Base-by-base conservation (phyloP, 2,888 invertebrate genomes). In the Chironomus riparius region DNA sequence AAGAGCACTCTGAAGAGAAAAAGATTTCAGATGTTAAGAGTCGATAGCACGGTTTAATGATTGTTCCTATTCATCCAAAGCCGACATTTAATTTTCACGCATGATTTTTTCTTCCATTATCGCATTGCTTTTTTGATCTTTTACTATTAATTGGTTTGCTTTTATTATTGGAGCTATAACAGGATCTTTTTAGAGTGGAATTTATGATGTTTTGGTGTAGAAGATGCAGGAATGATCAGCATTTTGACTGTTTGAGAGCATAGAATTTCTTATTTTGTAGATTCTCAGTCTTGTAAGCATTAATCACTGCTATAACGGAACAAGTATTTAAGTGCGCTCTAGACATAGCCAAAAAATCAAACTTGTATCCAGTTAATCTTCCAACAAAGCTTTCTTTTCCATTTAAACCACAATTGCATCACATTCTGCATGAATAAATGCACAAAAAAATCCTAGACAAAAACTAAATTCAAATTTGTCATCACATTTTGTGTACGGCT, bases 21-120 rank as follows among this genome's bases (percentile, higher is more conserved):
- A 38, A 2, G 10, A 38, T 38, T 38, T 38, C 38, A 38, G 38
- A 38, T 38, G 38, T 38, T 38, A 3, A n/a, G 15, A 62, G 38
- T 72, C 72, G 62, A 72, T 47, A 62, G 61, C 38, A 62, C 50
- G 72, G 28, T 72, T 72, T 72, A 62, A 72, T 72, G 50, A 28
- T 47, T 47, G 18, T 56, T 28, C 13, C 12, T 15, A 47, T 22
- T 72, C 72, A 72, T 62, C 72, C 18, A n/a, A 38, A 61, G 61
- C 72, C 72, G 71, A 71, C 71, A 48, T 56, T 70, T 72, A 72
- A 72, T 72, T 72, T 72, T 72, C 15, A 72, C 72, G 72, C 72
- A 72, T 62, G 72, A 62, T 50, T 50, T 10, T 21, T 10, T 65
- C 18, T 22, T 65, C 22, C 18, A 21, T 65, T 72, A 62, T 72